A percentile compares a stretch with the other conserved stretches of the same genome.
These are phyloP conservation scores for Stegodyphus mimosarum DNA, from an alignment of 1,140 invertebrate genomes.

Conservation along the genomic window DNA sequence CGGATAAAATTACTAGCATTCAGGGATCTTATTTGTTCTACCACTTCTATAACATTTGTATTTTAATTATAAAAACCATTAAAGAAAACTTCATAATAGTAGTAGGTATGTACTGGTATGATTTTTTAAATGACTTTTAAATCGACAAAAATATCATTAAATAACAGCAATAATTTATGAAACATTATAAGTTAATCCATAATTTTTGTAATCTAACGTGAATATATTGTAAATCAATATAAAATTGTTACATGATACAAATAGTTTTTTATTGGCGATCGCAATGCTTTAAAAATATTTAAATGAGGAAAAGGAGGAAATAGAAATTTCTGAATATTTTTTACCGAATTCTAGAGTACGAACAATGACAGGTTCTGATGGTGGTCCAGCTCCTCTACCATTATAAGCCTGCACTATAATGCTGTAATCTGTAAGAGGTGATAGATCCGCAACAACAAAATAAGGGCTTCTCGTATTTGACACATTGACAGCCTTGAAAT, in stretches of 20 bases:
- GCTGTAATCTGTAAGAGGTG: slow-evolving; percentile 65
- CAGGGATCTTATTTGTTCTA: too few relatives aligned
- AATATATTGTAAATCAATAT: background rate
- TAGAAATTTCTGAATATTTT: background rate
- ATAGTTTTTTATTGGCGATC: background rate
- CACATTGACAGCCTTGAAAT: slow-evolving; percentile 39
- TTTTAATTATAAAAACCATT: too few relatives aligned
- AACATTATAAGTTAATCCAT: background rate
- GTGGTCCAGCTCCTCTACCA: slow-evolving; percentile 74
- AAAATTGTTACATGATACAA: background rate
- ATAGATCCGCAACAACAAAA: background rate
- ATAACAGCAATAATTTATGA: too few relatives aligned
- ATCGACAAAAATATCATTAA: too few relatives aligned
- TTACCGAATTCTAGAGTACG: slow-evolving; percentile 68
- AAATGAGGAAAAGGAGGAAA: too few relatives aligned
- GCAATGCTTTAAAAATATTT: too few relatives aligned
- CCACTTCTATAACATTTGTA: too few relatives aligned
- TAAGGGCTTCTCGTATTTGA: background rate
- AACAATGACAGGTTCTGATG: slow-evolving; percentile 78
- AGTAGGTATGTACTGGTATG: too few relatives aligned
- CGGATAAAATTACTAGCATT: too few relatives aligned
- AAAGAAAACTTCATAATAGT: too few relatives aligned
- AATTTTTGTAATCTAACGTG: too few relatives aligned
- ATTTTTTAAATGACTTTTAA: too few relatives aligned
- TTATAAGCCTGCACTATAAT: slow-evolving; percentile 67